Evolutionary conservation across 2,888 invertebrate genomes (phyloP).

Genomic region (Drosophila putrida): DNA sequence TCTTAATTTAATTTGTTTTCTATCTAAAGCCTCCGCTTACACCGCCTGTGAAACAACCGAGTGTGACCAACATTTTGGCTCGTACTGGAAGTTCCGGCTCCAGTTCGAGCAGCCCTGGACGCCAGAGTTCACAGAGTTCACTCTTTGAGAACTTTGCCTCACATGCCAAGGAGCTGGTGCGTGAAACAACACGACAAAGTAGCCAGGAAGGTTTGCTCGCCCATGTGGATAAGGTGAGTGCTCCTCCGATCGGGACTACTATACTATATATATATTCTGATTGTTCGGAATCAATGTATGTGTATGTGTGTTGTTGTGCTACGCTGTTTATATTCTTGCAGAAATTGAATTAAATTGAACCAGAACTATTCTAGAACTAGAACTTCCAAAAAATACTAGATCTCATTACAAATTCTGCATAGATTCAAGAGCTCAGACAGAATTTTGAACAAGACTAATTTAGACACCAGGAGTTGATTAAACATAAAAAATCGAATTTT

Average conservation of each 20-base stretch:
- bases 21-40: constrained; percentile 71
- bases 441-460: too few species aligned
- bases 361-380: too few species aligned
- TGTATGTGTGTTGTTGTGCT: constrained; percentile 46
- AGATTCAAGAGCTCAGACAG: too few species aligned
- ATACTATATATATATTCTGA: constrained; percentile 4
- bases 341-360: too few species aligned
- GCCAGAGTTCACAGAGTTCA: constrained; percentile 94
- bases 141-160: constrained; percentile 94
- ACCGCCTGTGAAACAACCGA: constrained; percentile 78
- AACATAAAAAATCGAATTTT: too few species aligned
- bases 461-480: too few species aligned
- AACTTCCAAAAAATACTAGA: too few species aligned
- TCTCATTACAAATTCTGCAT: too few species aligned
- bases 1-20: too few species aligned
- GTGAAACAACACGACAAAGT: constrained; percentile 94
- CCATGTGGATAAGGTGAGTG: constrained; percentile 94
- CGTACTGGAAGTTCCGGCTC: constrained; percentile 89
- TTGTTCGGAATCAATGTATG: constrained; percentile 45
- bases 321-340: constrained; percentile 28
- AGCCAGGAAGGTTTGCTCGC: constrained; percentile 95
- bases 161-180: constrained; percentile 95
- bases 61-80: constrained; percentile 87
- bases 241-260: neutral
- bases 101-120: constrained; percentile 86